Base-by-base conservation (phyloP, 2,888 invertebrate species). In the Habrosyne pyritoides region DNA sequence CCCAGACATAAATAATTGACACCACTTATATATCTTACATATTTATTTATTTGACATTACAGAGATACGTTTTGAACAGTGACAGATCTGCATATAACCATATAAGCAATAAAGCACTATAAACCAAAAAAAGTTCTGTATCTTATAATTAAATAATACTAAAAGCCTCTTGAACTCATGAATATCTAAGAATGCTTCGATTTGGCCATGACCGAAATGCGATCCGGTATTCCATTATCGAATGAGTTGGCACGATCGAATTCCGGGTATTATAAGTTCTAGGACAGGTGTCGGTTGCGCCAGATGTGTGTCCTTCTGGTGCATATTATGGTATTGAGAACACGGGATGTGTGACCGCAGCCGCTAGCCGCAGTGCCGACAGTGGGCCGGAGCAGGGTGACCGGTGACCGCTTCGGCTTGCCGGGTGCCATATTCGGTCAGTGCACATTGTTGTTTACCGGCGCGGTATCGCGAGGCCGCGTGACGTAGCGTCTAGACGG, bases 401-500 rank as follows among this genome's bases (percentile, higher is more conserved):
- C 84, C 78, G 81, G 77, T 79, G 72, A 74, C 74, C 75, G 76
- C 70, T 64, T 60, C 73, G 76, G 77, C 79, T 81, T 78, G 78
- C 77, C 81, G 86, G 84, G 86, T 90, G 88, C 91, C 90, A 87
- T 91, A 90, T 91, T 90, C 91, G 91, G 91, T 90, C 91, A 91
- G 88, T 90, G 90, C 89, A 91, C 91, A 91, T 84, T 86, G 89
- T 91, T 91, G 91, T 91, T 91, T 91, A 91, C 90, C 89, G 90
- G 90, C 91, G 93, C 93, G 87, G 87, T 93, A 93, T 92, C 93
- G 89, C 93, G 93, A 88, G 93, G 93, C 93, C 94, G 93, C 84
- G 93, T 93, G 93, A 93, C 93, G 93, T 93, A 91, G 91, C 87
- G 91, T 91, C 91, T 91, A 91, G 91, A 91, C 91, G 86, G 79